Conservation (phyloP, 2,888 invertebrate genomes). For the Pterostichus madidus region DNA sequence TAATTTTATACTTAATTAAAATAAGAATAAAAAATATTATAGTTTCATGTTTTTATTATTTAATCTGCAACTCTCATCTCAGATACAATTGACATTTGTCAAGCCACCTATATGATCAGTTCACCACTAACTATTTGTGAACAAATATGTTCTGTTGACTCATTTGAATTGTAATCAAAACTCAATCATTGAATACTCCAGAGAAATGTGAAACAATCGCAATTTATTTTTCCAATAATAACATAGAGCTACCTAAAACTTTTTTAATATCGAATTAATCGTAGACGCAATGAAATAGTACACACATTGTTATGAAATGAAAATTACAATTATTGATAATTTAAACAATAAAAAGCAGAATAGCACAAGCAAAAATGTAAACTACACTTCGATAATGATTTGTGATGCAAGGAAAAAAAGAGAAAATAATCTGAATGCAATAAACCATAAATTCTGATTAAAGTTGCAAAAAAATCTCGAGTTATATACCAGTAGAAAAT, state of each 20-base stretch:
- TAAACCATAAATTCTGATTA: conserved; percentile 35
- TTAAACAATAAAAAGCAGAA: not conserved
- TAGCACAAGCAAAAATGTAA: conserved; percentile 11
- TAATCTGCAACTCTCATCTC: too few species aligned
- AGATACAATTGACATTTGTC: too few species aligned
- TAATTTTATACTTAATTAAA: too few species aligned
- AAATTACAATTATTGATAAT: not conserved
- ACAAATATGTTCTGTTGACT: conserved; percentile 28
- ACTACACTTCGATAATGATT: conserved; percentile 21
- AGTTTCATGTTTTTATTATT: too few species aligned
- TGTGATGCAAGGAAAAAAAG: not conserved
- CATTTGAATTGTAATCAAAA: conserved; percentile 49
- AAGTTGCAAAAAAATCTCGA: conserved; percentile 32
- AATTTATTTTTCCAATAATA: conserved; percentile 10
- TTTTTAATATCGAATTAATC: conserved; percentile 24
- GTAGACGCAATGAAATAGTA: too few species aligned
- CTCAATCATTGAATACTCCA: conserved; percentile 13
- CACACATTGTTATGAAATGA: not conserved
- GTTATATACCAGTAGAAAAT: conserved; percentile 15
- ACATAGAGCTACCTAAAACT: not conserved
- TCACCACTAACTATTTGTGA: not conserved
- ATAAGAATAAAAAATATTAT: too few species aligned
- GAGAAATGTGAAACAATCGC: not conserved
- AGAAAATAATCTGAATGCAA: not conserved
- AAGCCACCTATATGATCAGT: conserved; percentile 5